Percentiles rank a stretch among this genome's conserved stretches.
These are phyloP conservation scores for Penaeus japonicus DNA, from an alignment of 1,140 invertebrate genomes.

Conservation along the genomic window DNA sequence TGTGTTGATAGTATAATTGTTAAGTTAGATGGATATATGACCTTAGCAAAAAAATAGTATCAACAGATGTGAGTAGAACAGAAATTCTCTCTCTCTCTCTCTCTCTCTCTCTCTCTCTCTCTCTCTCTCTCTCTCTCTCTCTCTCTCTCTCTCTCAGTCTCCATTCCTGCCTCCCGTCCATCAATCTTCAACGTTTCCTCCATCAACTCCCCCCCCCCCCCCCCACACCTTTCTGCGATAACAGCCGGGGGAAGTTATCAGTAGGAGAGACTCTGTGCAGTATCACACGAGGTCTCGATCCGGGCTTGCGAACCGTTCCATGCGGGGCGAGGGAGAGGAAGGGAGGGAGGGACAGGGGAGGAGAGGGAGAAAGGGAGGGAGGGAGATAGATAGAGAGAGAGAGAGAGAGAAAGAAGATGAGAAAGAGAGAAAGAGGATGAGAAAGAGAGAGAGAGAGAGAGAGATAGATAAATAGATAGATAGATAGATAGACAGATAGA, in stretches of 20 bases:
- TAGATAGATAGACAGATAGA: neutral
- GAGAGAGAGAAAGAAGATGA: neutral
- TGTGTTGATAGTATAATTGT: no score
- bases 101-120: neutral
- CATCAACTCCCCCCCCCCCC: neutral
- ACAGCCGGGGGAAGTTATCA: neutral
- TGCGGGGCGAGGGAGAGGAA: neutral
- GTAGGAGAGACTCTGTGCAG: no score
- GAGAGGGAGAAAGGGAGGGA: conserved; percentile 23
- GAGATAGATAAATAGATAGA: neutral
- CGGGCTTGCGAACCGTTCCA: neutral
- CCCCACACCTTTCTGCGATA: neutral
- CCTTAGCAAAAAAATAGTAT: no score
- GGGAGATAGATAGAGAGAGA: conserved; percentile 21
- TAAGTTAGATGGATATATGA: no score
- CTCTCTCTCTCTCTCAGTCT: neutral
- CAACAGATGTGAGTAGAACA: no score
- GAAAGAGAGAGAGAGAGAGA: neutral
- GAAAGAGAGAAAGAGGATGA: no score
- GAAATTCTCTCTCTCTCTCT: no score
- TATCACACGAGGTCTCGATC: neutral
- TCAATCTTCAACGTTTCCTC: neutral
- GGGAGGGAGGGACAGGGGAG: no score
- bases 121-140: no score
- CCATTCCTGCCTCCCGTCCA: neutral